Evolutionary conservation across 2,888 invertebrate species (phyloP).

Genomic region (Orthosia cruda): DNA sequence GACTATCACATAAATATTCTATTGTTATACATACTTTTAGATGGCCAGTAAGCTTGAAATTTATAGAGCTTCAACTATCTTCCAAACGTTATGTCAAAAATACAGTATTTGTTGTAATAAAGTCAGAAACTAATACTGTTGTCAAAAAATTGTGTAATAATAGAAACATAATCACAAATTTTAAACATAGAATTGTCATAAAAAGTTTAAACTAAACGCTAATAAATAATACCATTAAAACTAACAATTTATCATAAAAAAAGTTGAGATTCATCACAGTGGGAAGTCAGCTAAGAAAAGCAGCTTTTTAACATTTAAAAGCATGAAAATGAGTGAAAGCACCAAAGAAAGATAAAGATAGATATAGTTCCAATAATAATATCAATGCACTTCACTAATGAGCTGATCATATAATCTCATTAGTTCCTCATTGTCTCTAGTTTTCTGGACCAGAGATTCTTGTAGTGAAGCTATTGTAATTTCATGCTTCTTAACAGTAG

Average conservation of each 20-base stretch:
- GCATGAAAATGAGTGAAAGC: constrained; percentile 54
- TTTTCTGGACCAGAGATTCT: constrained; percentile 96
- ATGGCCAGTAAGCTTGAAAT: constrained; percentile 17
- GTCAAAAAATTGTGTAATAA: constrained; percentile 44
- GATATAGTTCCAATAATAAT: constrained; percentile 33
- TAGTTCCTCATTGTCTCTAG: constrained; percentile 97
- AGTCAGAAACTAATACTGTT: constrained; percentile 50
- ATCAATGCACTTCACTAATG: constrained; percentile 92
- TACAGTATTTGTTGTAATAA: constrained; percentile 18
- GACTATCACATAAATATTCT: constrained; percentile 4
- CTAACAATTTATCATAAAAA: constrained; percentile 66
- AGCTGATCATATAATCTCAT: constrained; percentile 98
- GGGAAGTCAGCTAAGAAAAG: constrained; percentile 65
- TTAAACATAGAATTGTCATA: constrained; percentile 61
- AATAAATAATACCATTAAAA: constrained; percentile 67
- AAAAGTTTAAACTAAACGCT: constrained; percentile 63
- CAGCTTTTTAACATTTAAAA: constrained; percentile 39
- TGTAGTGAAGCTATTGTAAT: constrained; percentile 96
- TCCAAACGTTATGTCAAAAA: constrained; percentile 39
- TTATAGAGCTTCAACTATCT: constrained; percentile 8
- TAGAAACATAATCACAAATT: constrained; percentile 57
- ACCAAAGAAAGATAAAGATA: constrained; percentile 52
- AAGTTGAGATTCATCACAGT: constrained; percentile 78
- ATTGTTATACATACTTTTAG: not conserved
- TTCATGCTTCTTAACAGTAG: constrained; percentile 97